These are phyloP conservation scores for Onychomys arenicola DNA, from an alignment of 2,797 vertebrate species.

Conservation along the genomic window DNA sequence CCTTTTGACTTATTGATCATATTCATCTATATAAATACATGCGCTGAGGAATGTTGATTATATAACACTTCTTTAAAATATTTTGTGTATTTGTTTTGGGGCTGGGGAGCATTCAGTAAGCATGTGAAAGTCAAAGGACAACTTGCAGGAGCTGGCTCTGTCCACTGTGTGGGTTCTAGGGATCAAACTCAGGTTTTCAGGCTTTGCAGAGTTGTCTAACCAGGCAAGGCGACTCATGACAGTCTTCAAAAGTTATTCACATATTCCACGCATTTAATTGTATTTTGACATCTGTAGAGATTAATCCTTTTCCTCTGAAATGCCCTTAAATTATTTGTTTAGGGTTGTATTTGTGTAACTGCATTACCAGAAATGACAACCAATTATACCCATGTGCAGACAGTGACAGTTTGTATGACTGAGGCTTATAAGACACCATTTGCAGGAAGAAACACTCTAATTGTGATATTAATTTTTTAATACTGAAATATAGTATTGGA, in stretches of 20 bases:
- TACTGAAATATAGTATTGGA: neutral
- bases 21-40: neutral
- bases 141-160: neutral
- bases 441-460: neutral
- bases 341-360: neutral
- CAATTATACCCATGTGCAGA: neutral
- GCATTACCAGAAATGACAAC: neutral
- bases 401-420: neutral
- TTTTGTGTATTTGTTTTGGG: neutral
- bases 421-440: neutral
- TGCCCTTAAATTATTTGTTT: constrained; percentile 23
- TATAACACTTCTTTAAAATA: neutral
- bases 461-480: neutral
- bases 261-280: neutral
- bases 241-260: neutral
- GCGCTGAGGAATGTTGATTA: neutral
- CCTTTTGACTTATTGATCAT: neutral
- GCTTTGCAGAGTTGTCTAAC: neutral
- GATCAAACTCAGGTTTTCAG: neutral
- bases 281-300: neutral
- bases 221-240: neutral
- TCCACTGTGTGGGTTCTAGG: neutral
- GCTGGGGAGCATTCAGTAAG: neutral
- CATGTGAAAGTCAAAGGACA: neutral
- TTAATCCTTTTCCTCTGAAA: constrained; percentile 19